These are phyloP conservation scores for Diplodus sargus DNA, from an alignment of 2,797 vertebrate species.

Conservation along the genomic window DNA sequence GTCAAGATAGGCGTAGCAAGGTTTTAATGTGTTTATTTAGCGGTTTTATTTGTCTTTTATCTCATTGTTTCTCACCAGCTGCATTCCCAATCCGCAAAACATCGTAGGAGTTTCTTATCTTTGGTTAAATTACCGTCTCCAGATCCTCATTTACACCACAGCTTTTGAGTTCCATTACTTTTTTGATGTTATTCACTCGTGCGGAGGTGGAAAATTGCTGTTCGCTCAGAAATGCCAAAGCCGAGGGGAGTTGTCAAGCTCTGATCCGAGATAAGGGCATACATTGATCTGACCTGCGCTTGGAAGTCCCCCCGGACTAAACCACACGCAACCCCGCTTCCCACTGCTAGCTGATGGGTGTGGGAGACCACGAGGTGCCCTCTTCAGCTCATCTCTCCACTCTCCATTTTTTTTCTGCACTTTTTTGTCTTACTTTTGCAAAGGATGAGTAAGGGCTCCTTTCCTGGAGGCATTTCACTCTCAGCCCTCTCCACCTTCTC, in stretches of 20 bases:
- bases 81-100: conserved; percentile 13
- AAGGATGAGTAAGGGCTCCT: conserved; percentile 71
- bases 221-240: conserved; percentile 79
- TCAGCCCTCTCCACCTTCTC: conserved; percentile 52
- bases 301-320: conserved; percentile 61
- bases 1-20: too few relatives aligned
- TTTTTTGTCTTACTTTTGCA: conserved; percentile 60
- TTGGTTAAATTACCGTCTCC: conserved; percentile 51
- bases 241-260: conserved; percentile 79
- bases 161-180: conserved; percentile 55
- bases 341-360: conserved; percentile 69
- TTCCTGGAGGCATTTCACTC: conserved; percentile 77
- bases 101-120: not conserved
- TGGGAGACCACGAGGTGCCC: conserved; percentile 70
- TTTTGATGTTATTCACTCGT: conserved; percentile 74
- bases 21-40: not conserved
- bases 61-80: not conserved
- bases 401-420: conserved; percentile 49
- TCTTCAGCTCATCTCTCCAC: conserved; percentile 57
- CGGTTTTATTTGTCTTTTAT: not conserved
- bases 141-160: conserved; percentile 60
- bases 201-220: conserved; percentile 78
- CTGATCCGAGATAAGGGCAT: conserved; percentile 75
- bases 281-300: conserved; percentile 77
- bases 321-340: conserved; percentile 71